A percentile compares a stretch with the other conserved stretches of the same genome.
phyloP scores from a whole-genome alignment of 2,113 vertebrate species.

The Halcyon senegalensis region DNA sequence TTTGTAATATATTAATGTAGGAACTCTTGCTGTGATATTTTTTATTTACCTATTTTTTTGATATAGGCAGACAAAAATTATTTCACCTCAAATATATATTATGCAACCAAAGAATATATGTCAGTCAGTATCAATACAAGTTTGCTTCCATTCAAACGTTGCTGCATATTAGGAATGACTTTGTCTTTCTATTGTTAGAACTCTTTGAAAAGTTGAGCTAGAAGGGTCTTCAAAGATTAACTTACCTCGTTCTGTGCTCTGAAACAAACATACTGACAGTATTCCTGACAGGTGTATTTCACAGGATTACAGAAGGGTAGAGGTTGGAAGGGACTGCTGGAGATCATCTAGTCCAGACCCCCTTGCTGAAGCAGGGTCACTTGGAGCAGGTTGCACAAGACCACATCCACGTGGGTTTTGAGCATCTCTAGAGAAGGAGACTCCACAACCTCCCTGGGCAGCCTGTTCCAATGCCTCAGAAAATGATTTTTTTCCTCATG shows the following conservation, averaged over 20 bases:
- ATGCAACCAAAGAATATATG: background rate
- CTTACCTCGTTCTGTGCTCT: fast-evolving
- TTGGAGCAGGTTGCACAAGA: background rate
- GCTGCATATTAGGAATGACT: background rate
- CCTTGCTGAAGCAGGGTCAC: background rate
- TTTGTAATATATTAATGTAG: background rate
- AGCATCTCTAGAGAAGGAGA: background rate
- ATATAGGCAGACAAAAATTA: background rate
- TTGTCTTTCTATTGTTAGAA: background rate
- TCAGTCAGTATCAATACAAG: background rate
- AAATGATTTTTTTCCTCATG: background rate
- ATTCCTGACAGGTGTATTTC: background rate
- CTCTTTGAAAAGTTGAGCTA: background rate
- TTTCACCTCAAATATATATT: background rate
- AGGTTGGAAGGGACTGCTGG: background rate
- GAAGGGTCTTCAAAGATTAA: background rate
- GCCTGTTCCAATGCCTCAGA: background rate
- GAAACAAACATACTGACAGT: background rate
- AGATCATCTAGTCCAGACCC: background rate
- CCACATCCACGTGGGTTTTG: background rate
- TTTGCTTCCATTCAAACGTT: background rate
- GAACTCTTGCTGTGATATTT: background rate
- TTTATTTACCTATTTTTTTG: background rate
- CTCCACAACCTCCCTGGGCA: background rate
- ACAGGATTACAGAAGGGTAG: background rate